phyloP scores from a whole-genome alignment of 1,140 invertebrate genomes.

The Notospermus geniculatus region DNA sequence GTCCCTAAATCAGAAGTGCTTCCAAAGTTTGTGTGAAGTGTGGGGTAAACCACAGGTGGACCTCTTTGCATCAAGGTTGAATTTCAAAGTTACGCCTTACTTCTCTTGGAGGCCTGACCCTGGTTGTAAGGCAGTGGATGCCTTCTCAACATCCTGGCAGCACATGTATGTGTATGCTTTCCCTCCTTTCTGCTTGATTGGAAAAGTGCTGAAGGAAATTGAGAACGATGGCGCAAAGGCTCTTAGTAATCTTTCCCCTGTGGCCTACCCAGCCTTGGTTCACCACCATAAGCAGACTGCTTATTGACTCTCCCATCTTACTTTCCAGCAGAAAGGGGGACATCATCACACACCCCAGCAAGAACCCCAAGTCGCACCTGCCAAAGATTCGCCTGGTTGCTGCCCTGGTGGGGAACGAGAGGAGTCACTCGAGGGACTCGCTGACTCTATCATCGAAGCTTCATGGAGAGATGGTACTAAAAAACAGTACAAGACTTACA shows the following conservation, averaged over 20 bases:
- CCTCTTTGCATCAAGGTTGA: constrained; percentile 27
- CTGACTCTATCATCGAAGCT: no score
- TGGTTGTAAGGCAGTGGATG: background rate
- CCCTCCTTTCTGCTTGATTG: background rate
- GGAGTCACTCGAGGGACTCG: no score
- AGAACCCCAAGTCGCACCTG: no score
- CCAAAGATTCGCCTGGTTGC: no score
- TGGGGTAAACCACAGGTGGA: constrained; percentile 14
- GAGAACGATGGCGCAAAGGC: background rate
- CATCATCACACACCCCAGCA: no score
- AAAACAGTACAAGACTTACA: no score
- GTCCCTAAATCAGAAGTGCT: constrained; percentile 12
- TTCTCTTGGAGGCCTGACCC: constrained; percentile 17
- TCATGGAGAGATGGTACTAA: no score
- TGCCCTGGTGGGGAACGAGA: no score
- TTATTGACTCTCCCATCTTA: background rate
- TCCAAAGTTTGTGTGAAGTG: constrained; percentile 6
- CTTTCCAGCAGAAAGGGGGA: background rate
- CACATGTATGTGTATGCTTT: background rate
- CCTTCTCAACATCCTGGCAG: background rate
- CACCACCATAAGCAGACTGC: background rate
- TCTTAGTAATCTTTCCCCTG: background rate
- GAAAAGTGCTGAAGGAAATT: background rate
- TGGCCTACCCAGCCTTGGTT: background rate
- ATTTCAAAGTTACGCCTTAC: constrained; percentile 19